These are phyloP conservation scores for Xiphorhynchus erythropygius DNA, from an alignment of 2,797 vertebrate species.

Conservation along the genomic window DNA sequence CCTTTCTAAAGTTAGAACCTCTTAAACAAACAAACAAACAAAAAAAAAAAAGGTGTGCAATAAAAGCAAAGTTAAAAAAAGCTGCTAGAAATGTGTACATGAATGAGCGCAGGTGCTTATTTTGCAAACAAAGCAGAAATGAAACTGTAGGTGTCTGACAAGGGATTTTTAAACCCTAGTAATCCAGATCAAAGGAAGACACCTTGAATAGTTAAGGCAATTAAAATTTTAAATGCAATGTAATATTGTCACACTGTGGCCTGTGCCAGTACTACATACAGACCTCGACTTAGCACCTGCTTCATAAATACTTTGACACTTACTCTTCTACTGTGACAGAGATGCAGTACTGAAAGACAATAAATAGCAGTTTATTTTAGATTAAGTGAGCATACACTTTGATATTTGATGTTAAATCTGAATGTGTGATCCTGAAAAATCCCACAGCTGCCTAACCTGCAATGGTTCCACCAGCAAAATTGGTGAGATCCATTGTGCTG, in stretches of 20 bases:
- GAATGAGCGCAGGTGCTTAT: slow-evolving; percentile 7
- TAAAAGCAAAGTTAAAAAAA: not conserved
- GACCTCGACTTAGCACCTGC: not conserved
- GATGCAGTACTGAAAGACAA: not conserved
- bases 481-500: not conserved
- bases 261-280: slow-evolving; percentile 13
- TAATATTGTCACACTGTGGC: slow-evolving; percentile 5
- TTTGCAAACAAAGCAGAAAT: slow-evolving; percentile 35
- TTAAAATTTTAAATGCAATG: not conserved
- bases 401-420: not conserved
- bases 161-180: slow-evolving; percentile 23
- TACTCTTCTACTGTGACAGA: fast-evolving
- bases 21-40: not conserved
- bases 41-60: not conserved
- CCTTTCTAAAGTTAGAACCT: not conserved
- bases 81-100: not conserved
- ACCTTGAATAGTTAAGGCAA: slow-evolving; percentile 15
- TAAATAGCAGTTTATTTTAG: not conserved
- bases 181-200: slow-evolving; percentile 37
- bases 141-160: not conserved
- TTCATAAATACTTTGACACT: not conserved
- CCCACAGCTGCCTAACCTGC: not conserved
- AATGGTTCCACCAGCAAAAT: not conserved
- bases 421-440: not conserved
- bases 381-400: not conserved